Conservation (phyloP, 2,888 invertebrate genomes). For the Eupithecia pulchellata region DNA sequence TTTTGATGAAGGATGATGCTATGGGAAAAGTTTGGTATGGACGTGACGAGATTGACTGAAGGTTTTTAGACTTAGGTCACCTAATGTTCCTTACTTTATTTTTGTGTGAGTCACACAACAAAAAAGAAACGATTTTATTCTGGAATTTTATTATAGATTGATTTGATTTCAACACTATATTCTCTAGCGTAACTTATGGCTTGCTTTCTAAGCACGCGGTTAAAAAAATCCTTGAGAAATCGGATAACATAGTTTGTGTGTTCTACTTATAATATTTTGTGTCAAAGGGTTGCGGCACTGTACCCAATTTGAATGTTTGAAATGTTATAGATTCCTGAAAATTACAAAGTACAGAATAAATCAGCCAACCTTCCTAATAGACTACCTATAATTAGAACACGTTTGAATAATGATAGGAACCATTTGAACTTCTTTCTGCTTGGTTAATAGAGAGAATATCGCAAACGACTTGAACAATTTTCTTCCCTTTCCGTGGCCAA, state of each 20-base stretch:
- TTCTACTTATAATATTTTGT: neutral
- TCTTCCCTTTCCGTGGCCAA: neutral
- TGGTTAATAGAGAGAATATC: constrained; percentile 4
- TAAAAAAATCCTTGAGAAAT: neutral
- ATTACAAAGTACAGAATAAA: neutral
- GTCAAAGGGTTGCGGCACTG: neutral
- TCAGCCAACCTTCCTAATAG: neutral
- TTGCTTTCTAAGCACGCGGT: too few relatives aligned
- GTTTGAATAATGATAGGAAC: neutral
- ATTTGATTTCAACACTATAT: too few relatives aligned
- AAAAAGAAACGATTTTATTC: neutral
- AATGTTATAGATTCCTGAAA: too few relatives aligned
- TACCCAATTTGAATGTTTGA: neutral
- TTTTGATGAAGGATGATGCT: constrained; percentile 22
- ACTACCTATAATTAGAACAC: neutral
- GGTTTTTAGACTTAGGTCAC: neutral
- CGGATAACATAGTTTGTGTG: neutral
- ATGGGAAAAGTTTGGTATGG: neutral
- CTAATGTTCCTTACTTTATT: neutral
- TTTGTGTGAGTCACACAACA: too few relatives aligned
- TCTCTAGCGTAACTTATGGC: too few relatives aligned
- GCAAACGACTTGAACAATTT: neutral
- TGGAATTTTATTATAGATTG: neutral
- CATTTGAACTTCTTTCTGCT: neutral
- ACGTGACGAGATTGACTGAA: constrained; percentile 1